phyloP scores from a whole-genome alignment of 2,797 vertebrate genomes.

The Cichlasoma orientale region DNA sequence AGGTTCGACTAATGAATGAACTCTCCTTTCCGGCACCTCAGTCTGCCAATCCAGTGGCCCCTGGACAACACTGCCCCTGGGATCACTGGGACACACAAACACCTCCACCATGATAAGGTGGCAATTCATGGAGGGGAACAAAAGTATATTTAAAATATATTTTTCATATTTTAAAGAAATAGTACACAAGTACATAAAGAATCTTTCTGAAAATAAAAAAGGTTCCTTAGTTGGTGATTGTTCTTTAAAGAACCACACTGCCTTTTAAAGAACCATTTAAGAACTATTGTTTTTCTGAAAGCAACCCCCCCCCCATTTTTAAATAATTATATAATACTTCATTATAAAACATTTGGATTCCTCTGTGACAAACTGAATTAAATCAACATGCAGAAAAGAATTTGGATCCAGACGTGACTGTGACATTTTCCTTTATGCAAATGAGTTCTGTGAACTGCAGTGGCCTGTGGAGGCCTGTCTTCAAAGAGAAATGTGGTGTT shows the following conservation, averaged over 20 bases:
- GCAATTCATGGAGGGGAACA: too few relatives aligned
- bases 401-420: background rate
- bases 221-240: too few relatives aligned
- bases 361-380: background rate
- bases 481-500: background rate
- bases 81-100: too few relatives aligned
- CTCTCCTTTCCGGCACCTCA: too few relatives aligned
- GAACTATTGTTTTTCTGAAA: background rate
- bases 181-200: background rate
- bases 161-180: background rate
- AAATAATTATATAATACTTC: background rate
- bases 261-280: background rate
- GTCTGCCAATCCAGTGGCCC: too few relatives aligned
- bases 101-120: too few relatives aligned
- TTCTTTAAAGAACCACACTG: background rate
- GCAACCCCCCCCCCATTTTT: background rate
- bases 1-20: too few relatives aligned
- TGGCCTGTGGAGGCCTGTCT: background rate
- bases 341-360: background rate
- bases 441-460: background rate
- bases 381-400: background rate
- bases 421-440: constrained; percentile 3
- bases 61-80: too few relatives aligned
- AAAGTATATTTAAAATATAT: background rate
- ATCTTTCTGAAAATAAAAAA: background rate